Conservation (phyloP, 2,797 vertebrate species). For the Dermochelys coriacea region DNA sequence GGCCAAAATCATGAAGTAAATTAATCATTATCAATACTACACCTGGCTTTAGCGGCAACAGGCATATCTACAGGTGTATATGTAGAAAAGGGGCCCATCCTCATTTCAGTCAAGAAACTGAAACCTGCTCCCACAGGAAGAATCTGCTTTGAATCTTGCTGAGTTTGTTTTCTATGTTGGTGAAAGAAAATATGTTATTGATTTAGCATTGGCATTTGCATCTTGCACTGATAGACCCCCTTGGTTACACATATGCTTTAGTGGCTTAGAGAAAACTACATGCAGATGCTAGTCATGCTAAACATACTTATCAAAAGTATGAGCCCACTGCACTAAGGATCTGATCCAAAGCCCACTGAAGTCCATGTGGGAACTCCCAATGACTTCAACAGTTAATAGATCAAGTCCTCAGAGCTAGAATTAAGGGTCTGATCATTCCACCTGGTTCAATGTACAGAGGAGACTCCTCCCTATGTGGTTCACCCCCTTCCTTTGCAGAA, state of each 20-base stretch:
- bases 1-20: neutral
- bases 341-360: neutral
- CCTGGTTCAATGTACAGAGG: neutral
- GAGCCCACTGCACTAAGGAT: neutral
- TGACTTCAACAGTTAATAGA: rapidly evolving
- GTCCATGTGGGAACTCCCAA: neutral
- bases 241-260: neutral
- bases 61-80: rapidly evolving
- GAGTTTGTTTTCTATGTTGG: neutral
- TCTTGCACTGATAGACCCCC: neutral
- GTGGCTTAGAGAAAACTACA: slow-evolving; percentile 6
- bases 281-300: slow-evolving; percentile 10
- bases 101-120: neutral
- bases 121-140: neutral
- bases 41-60: neutral
- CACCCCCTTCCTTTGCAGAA: neutral
- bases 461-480: rapidly evolving
- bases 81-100: neutral
- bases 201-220: slow-evolving; percentile 18
- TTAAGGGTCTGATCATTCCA: rapidly evolving
- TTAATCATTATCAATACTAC: neutral
- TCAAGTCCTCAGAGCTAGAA: neutral
- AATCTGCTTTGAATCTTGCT: slow-evolving; percentile 21
- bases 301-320: slow-evolving; percentile 20
- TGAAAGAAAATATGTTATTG: slow-evolving; percentile 10